phyloP scores from a whole-genome alignment of 1,140 invertebrate species.

The Hetaerina americana region DNA sequence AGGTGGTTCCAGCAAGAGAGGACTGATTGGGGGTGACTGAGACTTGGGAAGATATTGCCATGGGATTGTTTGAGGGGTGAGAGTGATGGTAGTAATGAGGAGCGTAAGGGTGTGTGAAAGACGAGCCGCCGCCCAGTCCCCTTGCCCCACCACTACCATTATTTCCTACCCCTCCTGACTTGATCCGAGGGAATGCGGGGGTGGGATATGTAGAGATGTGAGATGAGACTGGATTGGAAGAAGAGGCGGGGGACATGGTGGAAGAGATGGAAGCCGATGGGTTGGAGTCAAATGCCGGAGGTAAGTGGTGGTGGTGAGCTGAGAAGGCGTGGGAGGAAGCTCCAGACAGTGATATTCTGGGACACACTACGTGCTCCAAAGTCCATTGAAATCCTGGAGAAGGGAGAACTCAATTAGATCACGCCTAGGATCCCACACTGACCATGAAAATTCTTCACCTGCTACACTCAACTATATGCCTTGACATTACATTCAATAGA shows the following conservation, averaged over 20 bases:
- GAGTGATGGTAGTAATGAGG: background rate
- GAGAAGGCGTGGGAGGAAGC: background rate
- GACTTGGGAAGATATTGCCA: background rate
- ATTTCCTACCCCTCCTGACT: background rate
- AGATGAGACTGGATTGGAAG: background rate
- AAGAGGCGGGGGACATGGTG: background rate
- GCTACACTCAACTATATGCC: too few species aligned
- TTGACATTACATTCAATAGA: too few species aligned
- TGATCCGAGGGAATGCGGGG: background rate
- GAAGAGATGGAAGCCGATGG: background rate
- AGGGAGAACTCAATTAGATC: constrained; percentile 2
- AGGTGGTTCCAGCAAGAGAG: background rate
- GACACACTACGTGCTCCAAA: constrained; percentile 1
- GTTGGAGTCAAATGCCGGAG: background rate
- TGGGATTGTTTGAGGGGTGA: background rate
- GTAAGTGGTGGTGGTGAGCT: background rate
- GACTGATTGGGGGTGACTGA: background rate
- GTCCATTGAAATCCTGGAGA: constrained; percentile 3
- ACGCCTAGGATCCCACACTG: background rate
- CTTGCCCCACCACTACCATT: background rate
- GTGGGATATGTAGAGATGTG: background rate
- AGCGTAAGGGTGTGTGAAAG: background rate
- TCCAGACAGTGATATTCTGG: background rate
- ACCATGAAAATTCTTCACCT: background rate
- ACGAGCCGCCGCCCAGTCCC: background rate